Evolutionary conservation across 2,113 vertebrate genomes (phyloP), one percentile per base, ranked within the genome.

Genomic region (Rhineura floridana): DNA sequence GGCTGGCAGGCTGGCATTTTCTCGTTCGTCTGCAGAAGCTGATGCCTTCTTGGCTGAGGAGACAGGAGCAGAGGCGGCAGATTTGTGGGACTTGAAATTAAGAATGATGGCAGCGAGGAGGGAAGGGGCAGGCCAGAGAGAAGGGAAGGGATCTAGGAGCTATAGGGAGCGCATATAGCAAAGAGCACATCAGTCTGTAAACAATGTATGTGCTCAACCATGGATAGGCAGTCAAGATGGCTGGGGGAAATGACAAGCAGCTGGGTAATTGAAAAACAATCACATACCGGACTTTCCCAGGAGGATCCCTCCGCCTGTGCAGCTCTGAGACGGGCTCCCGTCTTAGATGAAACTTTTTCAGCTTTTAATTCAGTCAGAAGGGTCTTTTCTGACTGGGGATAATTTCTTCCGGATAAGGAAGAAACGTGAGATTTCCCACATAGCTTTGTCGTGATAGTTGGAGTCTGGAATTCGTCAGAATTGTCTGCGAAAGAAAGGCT

Each of bases 41-140:
- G 95, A 93, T 15, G 95, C 91, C 88, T 94, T 94, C 93, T 95
- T 96, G 94, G 95, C 97, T 97, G 90, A 67, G 59, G 76, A 65
- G 87, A 87, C 81, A 95, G 91, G 79, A 94, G 67, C 77, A 95
- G 91, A 88, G 87, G 76, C 76, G 48, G 89, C 42, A 87, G 89
- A 79, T 92, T 95, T 88, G 91, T 52, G 82, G 75, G 88, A 93
- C 46, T 85, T 67, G 28, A 87, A 93, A 91, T 91, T 93, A 94
- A 88, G 91, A 52, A 62, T 75, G 87, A 89, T 88, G 87, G 88
- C 81, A 89, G 83, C 86, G 84, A 69, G 91, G 89, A 88, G 75
- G 86, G 91, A 72, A n/a, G 83, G 89, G 89, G 90, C 90, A 94
- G 89, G 86, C 73, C 8, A 48, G 59, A 39, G n/a, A 30, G 94